Base-by-base conservation (phyloP, 2,888 invertebrate species). In the Cheilosia soror region DNA sequence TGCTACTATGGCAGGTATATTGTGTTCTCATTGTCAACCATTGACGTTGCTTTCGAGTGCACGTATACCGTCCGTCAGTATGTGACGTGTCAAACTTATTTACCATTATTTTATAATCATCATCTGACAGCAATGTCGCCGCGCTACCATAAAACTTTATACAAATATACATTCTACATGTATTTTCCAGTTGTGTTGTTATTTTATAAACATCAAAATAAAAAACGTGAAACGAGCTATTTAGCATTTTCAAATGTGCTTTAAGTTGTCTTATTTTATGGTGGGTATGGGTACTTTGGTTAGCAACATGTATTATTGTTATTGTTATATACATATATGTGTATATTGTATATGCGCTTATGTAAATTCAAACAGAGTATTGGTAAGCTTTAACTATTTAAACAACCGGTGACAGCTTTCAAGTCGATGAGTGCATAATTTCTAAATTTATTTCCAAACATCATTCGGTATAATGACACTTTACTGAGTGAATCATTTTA, bases 151-250 rank as follows among this genome's bases (percentile, higher is more conserved):
- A 13, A 15, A 44, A 51, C 51, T 77, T 49, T 55, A n/a, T 20
- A 76, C 27, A 33, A 31, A 31, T 47, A 53, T 6, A 40, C 25
- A 5, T 15, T 11, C 25, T 47, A 5, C 5, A 20, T 33, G 15
- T 29, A 5, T 47, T 66, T 76, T 77, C 60, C 69, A 77, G 68
- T 53, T 68, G 66, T 76, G 37, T 51, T 58, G 58, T 68, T 76
- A 76, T 76, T 76, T 76, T 68, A 76, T 68, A 76, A 68, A 51
- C 76, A 69, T 7, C 53, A n/a, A 68, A 60, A 42, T 53, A n/a
- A 68, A 60, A 42, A 68, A 66, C 40, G 60, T 49, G 2, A 76
- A 31, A 25, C 58, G 33, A 60, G 53, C 62, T 77, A 47, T 47
- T 77, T 77, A 69, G 44, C 77, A 62, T 77, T 68, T 68, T 55